These are phyloP conservation scores for Eumeta japonica DNA, from an alignment of 1,140 invertebrate species.

Conservation along the genomic window DNA sequence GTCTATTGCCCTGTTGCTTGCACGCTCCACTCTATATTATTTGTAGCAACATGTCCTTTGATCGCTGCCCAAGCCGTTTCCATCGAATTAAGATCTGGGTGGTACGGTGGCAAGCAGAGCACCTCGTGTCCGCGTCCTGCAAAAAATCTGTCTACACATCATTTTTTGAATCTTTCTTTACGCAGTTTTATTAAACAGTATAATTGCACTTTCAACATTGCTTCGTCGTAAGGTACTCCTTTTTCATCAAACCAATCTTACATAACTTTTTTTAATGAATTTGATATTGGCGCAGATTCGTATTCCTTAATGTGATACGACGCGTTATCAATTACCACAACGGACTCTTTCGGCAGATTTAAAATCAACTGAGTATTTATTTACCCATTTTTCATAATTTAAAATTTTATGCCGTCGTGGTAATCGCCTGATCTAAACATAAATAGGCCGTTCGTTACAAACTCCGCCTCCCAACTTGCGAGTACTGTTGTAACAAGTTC, in stretches of 20 bases:
- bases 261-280: conserved; percentile 11
- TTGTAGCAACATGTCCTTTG: conserved; percentile 8
- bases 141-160: conserved; percentile 9
- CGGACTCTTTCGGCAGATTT: too few species aligned
- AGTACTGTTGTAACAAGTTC: too few species aligned
- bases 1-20: too few species aligned
- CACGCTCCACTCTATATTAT: conserved; percentile 9
- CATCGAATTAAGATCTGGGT: conserved; percentile 11
- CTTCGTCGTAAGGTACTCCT: conserved; percentile 5
- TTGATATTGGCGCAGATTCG: conserved; percentile 2
- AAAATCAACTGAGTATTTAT: too few species aligned
- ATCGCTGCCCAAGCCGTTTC: conserved; percentile 10
- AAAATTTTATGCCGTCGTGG: too few species aligned
- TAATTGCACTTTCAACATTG: conserved; percentile 9
- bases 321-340: conserved; percentile 3
- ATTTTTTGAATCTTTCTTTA: conserved; percentile 9
- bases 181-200: conserved; percentile 9
- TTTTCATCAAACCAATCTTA: conserved; percentile 10
- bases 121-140: conserved; percentile 7
- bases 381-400: too few species aligned
- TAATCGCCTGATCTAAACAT: too few species aligned
- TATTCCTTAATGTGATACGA: conserved; percentile 5
- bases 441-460: too few species aligned
- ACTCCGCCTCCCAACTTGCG: too few species aligned
- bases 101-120: conserved; percentile 10